Percentiles rank a stretch among this genome's conserved stretches.
Conservation (phyloP, 2,888 invertebrate species). For the Polyommatus icarus region DNA sequence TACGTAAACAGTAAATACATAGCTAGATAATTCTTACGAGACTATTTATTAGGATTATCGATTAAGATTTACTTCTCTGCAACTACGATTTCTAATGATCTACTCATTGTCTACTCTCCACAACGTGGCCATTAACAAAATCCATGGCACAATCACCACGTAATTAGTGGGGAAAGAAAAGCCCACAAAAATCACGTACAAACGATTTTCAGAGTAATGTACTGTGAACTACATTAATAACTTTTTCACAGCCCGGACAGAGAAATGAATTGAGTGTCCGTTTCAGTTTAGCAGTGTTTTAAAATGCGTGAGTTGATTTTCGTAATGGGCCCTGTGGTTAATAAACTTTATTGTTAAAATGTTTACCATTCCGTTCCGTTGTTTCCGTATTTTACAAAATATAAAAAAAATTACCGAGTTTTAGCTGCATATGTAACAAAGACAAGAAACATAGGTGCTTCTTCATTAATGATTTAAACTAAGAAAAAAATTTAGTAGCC, state of each 20-base stretch:
- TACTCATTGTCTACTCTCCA: neutral
- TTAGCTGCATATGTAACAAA: too few relatives aligned
- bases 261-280: constrained; percentile 18
- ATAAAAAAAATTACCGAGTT: neutral
- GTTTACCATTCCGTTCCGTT: neutral
- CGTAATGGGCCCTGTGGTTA: neutral
- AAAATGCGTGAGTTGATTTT: neutral
- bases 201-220: constrained; percentile 9
- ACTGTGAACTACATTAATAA: constrained; percentile 8
- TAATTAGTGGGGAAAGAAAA: neutral
- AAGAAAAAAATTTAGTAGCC: too few relatives aligned
- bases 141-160: neutral
- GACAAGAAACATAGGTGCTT: too few relatives aligned
- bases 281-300: neutral
- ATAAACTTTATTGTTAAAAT: neutral
- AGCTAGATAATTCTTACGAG: neutral
- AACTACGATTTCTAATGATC: neutral
- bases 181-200: constrained; percentile 13
- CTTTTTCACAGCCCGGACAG: constrained; percentile 18
- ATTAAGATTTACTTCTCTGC: neutral
- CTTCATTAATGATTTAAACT: too few relatives aligned
- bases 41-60: neutral
- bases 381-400: neutral
- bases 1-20: neutral
- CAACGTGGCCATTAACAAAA: constrained; percentile 2